Conservation (phyloP, 2,797 vertebrate genomes). For the Melopsittacus undulatus region DNA sequence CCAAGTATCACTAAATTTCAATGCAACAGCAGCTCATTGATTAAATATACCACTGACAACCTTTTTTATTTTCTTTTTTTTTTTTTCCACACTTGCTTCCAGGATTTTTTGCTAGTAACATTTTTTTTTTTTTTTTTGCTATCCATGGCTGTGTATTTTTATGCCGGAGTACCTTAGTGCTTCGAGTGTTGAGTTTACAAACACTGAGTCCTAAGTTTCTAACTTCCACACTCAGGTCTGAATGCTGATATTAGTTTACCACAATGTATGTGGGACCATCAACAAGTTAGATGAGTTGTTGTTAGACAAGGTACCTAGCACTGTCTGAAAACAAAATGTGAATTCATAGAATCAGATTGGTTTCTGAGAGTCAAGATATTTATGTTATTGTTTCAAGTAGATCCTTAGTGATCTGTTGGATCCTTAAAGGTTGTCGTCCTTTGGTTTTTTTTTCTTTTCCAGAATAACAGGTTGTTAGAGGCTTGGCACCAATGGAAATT, state of each 20-base stretch:
- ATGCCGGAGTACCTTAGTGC: background rate
- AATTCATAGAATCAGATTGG: background rate
- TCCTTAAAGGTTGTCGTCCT: background rate
- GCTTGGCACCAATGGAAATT: background rate
- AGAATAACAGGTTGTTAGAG: background rate
- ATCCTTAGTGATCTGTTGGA: background rate
- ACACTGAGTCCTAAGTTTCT: background rate
- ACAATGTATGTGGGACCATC: background rate
- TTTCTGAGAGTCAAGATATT: background rate
- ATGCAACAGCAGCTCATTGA: background rate
- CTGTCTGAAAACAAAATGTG: background rate
- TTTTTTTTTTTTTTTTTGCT: background rate
- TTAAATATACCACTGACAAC: background rate
- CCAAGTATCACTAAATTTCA: background rate
- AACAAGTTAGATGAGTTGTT: background rate
- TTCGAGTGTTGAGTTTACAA: background rate
- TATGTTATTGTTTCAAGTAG: background rate
- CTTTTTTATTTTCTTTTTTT: background rate
- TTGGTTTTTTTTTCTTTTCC: background rate
- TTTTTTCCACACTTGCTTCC: background rate
- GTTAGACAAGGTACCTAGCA: background rate
- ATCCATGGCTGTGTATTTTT: background rate
- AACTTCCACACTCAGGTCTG: background rate
- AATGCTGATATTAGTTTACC: background rate
- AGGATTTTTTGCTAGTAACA: background rate